Evolutionary conservation across 1,140 invertebrate genomes (phyloP), one percentile per base, ranked within the genome.

Genomic region (Homalodisca vitripennis): DNA sequence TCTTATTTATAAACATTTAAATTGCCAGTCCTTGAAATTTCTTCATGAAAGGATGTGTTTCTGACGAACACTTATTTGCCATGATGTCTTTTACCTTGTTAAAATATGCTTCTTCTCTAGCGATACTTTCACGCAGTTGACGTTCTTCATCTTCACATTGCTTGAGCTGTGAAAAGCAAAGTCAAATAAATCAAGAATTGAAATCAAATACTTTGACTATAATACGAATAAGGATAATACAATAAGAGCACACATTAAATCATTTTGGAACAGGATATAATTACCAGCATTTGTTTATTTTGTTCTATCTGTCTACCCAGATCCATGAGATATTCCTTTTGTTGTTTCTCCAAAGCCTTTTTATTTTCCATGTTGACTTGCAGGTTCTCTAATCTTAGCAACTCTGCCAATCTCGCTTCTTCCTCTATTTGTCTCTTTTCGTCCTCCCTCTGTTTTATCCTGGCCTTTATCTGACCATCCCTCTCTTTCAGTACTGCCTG

Each of bases 51-150:
- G 55, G 55, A n/a, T 60, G 55, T 14, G 55, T 60, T 60, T 60
- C 27, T 26, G 55, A 60, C 13, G 55, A 60, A 60, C 55, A 60
- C n/a, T 60, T 22, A 26, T 60, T 60, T 1, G 55, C 55, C 2
- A 60, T 60, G 22, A 60, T 60, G 55, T 60, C 55, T n/a, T 60
- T 60, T 26, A 60, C 55, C 29, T 60, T 60, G 55, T 60, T 60
- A 30, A 60, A 60, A n/a, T 60, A 60, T 6, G 24, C 14, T 60
- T 60, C 55, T 60, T 60, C 55, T 24, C 29, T 60, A 6, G 29
- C 3, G 29, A 60, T 60, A 10, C 22, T 60, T 30, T 60, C 55
- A 13, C 55, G 26, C 22, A 30, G 10, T 29, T 60, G 55, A 22
- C 24, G 14, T 60, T 60, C 55, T 30, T 60, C 55, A 14, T 60